phyloP scores from a whole-genome alignment of 2,113 vertebrate species.

The Tragelaphus strepsiceros region DNA sequence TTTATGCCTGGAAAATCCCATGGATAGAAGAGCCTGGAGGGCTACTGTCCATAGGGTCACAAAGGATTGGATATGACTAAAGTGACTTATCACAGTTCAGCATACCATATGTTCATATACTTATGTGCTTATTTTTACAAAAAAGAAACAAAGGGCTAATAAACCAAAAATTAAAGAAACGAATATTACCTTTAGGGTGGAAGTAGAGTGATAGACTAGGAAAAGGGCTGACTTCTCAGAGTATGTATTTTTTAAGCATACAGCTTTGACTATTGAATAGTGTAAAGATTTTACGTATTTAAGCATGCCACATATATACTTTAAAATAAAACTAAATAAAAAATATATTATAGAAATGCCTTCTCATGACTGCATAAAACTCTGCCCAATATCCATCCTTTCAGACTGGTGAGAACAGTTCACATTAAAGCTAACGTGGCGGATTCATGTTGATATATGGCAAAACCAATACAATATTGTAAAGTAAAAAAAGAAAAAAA shows the following conservation, averaged over 20 bases:
- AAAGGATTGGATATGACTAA: background rate
- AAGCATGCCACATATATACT: background rate
- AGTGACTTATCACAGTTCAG: background rate
- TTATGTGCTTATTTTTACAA: background rate
- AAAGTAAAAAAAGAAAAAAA: too few relatives aligned
- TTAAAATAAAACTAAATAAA: background rate
- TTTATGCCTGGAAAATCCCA: background rate
- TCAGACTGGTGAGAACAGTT: background rate
- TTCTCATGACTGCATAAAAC: background rate
- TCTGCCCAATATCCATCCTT: background rate
- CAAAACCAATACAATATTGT: too few relatives aligned
- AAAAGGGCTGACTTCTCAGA: background rate
- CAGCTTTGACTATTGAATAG: background rate
- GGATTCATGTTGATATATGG: too few relatives aligned
- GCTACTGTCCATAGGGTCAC: background rate
- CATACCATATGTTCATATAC: background rate
- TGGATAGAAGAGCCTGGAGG: background rate
- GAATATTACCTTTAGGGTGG: background rate
- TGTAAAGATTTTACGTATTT: background rate
- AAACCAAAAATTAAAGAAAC: background rate
- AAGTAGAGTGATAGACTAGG: background rate
- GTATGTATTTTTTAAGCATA: background rate
- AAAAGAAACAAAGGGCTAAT: background rate
- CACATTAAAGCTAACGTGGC: background rate
- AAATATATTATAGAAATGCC: background rate